Evolutionary conservation across 2,113 vertebrate genomes (phyloP).

Genomic region (Plectropomus leopardus): DNA sequence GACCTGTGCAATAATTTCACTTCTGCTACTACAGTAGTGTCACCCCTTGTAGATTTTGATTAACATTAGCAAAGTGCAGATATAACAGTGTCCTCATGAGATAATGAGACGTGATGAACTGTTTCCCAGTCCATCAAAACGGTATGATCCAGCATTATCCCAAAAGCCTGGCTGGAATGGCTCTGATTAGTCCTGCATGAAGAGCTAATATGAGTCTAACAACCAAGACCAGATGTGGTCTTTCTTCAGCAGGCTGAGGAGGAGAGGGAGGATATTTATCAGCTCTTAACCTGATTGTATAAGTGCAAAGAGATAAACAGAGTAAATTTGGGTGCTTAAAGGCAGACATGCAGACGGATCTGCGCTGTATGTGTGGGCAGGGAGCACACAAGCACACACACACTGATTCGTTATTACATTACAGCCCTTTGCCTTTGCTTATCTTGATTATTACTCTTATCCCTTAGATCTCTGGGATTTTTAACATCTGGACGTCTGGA

Average conservation of each 20-base stretch:
- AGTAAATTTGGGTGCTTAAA: conserved; percentile 41
- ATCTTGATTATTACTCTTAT: conserved; percentile 40
- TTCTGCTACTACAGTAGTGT: background rate
- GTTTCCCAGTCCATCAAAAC: conserved; percentile 71
- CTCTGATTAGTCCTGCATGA: conserved; percentile 74
- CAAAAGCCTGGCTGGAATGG: conserved; percentile 57
- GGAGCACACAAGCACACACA: conserved; percentile 15
- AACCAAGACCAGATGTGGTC: conserved; percentile 74
- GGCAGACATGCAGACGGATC: conserved; percentile 36
- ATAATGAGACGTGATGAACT: conserved; percentile 65
- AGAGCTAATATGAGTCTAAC: conserved; percentile 73
- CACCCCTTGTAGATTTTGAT: background rate
- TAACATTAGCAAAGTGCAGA: conserved; percentile 9
- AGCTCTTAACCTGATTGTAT: conserved; percentile 50
- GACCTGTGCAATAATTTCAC: background rate
- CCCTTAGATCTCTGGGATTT: conserved; percentile 56
- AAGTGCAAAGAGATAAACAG: conserved; percentile 53
- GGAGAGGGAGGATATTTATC: conserved; percentile 51
- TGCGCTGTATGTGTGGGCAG: conserved; percentile 13
- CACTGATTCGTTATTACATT: conserved; percentile 35
- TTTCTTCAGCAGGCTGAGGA: conserved; percentile 45
- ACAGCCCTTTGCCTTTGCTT: conserved; percentile 41
- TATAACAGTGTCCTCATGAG: background rate
- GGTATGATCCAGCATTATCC: conserved; percentile 72
- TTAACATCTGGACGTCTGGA: conserved; percentile 62